Evolutionary conservation across 2,797 vertebrate genomes (phyloP).

Genomic region (Jordanella pulchra): DNA sequence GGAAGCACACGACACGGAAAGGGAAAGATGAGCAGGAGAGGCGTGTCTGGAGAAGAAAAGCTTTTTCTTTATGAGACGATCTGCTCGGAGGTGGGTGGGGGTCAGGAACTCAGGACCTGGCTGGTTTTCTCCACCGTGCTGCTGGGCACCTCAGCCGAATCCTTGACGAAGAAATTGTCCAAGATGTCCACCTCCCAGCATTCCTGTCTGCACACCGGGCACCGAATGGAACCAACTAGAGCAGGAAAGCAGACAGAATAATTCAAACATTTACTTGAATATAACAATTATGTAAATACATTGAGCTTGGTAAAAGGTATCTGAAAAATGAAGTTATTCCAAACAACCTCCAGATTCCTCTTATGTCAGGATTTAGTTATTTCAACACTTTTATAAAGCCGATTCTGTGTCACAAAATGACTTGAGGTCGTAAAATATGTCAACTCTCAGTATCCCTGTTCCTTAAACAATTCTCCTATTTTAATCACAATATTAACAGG

Average conservation of each 20-base stretch:
- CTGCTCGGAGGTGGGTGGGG: neutral
- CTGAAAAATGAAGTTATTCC: too few species aligned
- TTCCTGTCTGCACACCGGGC: conserved; percentile 96
- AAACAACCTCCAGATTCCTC: too few species aligned
- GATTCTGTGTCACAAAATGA: neutral
- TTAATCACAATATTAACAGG: too few species aligned
- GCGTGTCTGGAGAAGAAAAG: too few species aligned
- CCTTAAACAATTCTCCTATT: too few species aligned
- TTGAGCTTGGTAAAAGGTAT: too few species aligned
- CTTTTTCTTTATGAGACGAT: neutral
- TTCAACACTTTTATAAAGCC: too few species aligned
- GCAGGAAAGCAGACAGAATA: neutral
- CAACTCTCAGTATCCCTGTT: too few species aligned
- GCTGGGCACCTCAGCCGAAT: conserved; percentile 96
- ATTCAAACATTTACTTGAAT: too few species aligned
- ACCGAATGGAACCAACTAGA: conserved; percentile 90
- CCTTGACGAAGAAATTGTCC: conserved; percentile 98
- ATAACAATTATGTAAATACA: too few species aligned
- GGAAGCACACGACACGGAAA: neutral
- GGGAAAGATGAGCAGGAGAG: neutral
- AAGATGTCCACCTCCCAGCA: conserved; percentile 96
- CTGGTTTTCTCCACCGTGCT: conserved; percentile 98
- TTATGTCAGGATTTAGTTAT: too few species aligned
- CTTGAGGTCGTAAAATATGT: neutral
- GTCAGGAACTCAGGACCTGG: conserved; percentile 80